Conservation (phyloP, 2,797 vertebrate species). For the Phyllotis vaccarum region DNA sequence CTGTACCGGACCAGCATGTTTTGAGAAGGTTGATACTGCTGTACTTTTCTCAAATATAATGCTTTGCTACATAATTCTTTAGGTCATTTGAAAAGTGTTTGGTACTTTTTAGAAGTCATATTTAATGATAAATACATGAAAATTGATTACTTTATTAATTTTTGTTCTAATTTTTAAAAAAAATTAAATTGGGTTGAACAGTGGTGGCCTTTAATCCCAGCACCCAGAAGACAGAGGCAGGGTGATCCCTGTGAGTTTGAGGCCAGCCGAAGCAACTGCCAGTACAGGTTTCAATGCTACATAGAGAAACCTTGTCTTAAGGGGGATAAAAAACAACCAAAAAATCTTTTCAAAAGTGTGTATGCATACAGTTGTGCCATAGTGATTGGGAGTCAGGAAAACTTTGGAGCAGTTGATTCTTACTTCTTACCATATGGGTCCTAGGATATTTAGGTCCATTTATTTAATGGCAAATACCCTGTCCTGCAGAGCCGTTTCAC, state of each 20-base stretch:
- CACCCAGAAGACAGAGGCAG: too few relatives aligned
- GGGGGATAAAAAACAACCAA: too few relatives aligned
- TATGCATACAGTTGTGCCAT: background rate
- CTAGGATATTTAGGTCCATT: background rate
- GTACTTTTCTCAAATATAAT: slow-evolving; percentile 16
- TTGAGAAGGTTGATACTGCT: background rate
- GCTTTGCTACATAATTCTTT: slow-evolving; percentile 50
- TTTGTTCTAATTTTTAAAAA: background rate
- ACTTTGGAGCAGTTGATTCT: background rate
- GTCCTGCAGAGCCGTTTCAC: background rate
- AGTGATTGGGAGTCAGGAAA: background rate
- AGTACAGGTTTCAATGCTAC: too few relatives aligned
- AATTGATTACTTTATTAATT: slow-evolving; percentile 32
- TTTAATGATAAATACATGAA: slow-evolving; percentile 16
- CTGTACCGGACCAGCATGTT: background rate
- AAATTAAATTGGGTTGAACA: too few relatives aligned
- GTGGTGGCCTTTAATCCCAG: too few relatives aligned
- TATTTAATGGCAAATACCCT: background rate
- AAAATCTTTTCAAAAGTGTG: too few relatives aligned
- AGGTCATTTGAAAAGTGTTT: slow-evolving; percentile 53
- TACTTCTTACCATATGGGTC: background rate
- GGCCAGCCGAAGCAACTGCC: too few relatives aligned
- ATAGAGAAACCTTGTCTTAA: too few relatives aligned
- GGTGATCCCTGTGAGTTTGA: too few relatives aligned
- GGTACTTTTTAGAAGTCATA: slow-evolving; percentile 39